Base-by-base conservation (phyloP, 2,797 vertebrate species). In the Gambelia wislizenii region DNA sequence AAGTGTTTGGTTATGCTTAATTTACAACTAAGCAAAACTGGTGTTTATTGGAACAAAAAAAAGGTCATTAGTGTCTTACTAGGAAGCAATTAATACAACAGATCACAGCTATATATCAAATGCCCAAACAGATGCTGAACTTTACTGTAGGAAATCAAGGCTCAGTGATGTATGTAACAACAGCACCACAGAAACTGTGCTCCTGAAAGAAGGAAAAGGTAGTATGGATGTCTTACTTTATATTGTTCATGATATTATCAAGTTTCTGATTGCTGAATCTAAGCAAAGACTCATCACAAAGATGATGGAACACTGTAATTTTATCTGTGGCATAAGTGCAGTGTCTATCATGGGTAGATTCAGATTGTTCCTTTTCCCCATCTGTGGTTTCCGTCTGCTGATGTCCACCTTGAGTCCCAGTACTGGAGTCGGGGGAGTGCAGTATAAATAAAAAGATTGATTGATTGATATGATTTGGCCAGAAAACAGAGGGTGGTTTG, bases 31-130 rank as follows among this genome's bases (percentile, higher is more conserved):
- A 97, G 94, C 93, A 95, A 96, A 86, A 97, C 95, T 94, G 95
- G 96, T 96, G 93, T 96, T 97, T 97, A 97, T 95, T 97, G 94
- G 96, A 97, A 97, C 94, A 97, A 97, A 97, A 97, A 97, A 96
- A 97, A 97, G 96, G 95, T 97, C 96, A 96, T 97, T 97, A 97
- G 91, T 96, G 92, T 96, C 96, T 97, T 97, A 96, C 94, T 93
- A 97, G 96, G 96, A 97, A 96, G 96, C 96, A 97, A 97, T 97
- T 97, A 97, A 96, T 96, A 96, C 91, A 97, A 96, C 95, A 96
- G 92, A 97, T 96, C 95, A 95, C 93, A 97, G 92, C 89, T 89
- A 97, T 97, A 94, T 94, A 96, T 97, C 96, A 97, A 96, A 96
- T 97, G 95, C 94, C 94, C 97, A 97, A 97, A 96, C 96, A 97